Percentiles rank a stretch among this genome's conserved stretches.
phyloP scores from a whole-genome alignment of 2,888 invertebrate genomes.

The Hetaerina titia region DNA sequence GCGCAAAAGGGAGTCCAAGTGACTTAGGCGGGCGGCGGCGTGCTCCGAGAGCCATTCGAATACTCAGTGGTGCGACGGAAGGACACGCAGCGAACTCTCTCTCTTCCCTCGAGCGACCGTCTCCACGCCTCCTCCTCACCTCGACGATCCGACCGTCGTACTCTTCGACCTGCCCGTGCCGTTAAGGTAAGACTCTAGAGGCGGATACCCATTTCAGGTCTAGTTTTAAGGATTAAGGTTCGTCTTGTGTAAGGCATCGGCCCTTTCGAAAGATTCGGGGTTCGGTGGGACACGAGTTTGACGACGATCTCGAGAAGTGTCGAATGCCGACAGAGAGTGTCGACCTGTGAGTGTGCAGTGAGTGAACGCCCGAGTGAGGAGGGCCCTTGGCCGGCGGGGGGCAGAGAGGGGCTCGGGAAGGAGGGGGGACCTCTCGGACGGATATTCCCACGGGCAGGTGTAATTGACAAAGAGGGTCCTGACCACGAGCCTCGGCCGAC shows the following conservation, averaged over 20 bases:
- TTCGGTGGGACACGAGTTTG: background rate
- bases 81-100: background rate
- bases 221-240: no score
- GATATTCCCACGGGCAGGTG: no score
- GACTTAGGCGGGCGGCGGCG: conserved; percentile 53
- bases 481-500: no score
- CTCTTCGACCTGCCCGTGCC: conserved; percentile 50
- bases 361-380: no score
- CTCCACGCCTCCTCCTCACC: background rate
- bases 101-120: background rate
- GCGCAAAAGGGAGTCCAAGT: conserved; percentile 51
- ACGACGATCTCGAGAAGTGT: background rate
- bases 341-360: no score
- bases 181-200: conserved; percentile 5
- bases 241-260: background rate
- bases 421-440: no score
- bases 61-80: conserved; percentile 67
- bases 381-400: no score
- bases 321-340: background rate
- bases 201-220: background rate
- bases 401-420: no score
- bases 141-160: conserved; percentile 33
- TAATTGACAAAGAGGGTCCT: no score
- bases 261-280: background rate
- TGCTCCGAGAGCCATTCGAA: conserved; percentile 32